Evolutionary conservation across 2,888 invertebrate species (phyloP).

Genomic region (Diarsia brunnea): DNA sequence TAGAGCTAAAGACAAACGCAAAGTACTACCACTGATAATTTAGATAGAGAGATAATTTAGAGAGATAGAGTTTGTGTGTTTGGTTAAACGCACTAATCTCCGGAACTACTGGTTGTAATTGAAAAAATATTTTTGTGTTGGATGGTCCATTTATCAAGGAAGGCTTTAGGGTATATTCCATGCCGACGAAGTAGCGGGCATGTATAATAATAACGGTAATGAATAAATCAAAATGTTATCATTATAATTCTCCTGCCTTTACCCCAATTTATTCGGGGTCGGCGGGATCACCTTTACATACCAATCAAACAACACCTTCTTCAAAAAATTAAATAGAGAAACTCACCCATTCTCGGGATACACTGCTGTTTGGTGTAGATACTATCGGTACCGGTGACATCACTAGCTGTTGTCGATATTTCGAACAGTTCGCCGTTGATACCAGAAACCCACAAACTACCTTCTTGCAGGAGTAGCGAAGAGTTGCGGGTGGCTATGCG

Average conservation of each 20-base stretch:
- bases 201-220: background rate
- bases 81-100: no score
- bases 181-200: no score
- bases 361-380: constrained; percentile 41
- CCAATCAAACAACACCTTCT: background rate
- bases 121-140: no score
- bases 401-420: constrained; percentile 18
- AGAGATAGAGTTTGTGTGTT: no score
- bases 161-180: no score
- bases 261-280: background rate
- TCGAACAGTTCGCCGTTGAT: constrained; percentile 19
- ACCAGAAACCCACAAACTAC: constrained; percentile 26
- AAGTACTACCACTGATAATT: background rate
- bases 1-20: background rate
- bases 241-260: background rate
- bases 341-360: constrained; percentile 42
- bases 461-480: constrained; percentile 25
- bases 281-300: no score
- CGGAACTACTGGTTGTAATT: no score
- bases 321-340: background rate
- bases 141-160: no score
- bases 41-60: no score
- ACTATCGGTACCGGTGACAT: constrained; percentile 16
- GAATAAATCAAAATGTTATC: background rate
- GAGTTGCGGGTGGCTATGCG: constrained; percentile 32